Base-by-base conservation (phyloP, 2,113 vertebrate species). In the Martes martes region DNA sequence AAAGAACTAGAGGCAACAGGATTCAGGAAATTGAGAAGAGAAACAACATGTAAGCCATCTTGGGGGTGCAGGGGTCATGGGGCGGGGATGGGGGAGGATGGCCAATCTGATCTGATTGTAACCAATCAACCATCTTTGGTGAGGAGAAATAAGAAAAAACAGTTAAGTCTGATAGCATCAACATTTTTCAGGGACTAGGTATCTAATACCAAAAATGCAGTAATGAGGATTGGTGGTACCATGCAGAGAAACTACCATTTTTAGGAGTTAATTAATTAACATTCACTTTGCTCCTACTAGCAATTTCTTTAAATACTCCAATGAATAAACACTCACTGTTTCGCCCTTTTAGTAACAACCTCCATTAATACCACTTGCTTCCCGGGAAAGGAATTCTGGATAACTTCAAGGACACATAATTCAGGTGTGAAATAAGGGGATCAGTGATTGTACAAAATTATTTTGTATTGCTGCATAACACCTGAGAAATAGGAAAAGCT, bases 231-330 rank as follows among this genome's bases (percentile, higher is more conserved):
- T 36, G 4, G 9, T 5, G 9, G 11, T n/a, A 47, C 45, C 31
- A 63, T 59, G 73, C 65, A 19, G 5, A 81, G 90, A 95, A 90
- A 24, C 19, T 59, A 86, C 2, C n/a, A 47, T 55, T 90, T 89
- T 80, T 28, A 79, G 42, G 19, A 95, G 26, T 67, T 88, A 91
- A 52, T 67, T 88, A 94, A 52, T 36, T 87, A 42, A 21, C 21
- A 69, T 63, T 92, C 36, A 52, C 16, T 52, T 82, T 13, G 11
- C 2, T 47, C 13, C 28, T 76, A 76, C 6, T 85, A 50, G 3
- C 85, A 81, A 71, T 86, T 50, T 16, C 9, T 83, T 95, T 63
- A 67, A 52, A 79, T 47, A 85, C 6, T 14, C 26, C 84, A 89
- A 10, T 63, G 36, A 91, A 90, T 36, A 73, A 47, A 57, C 21